phyloP scores from a whole-genome alignment of 2,888 invertebrate genomes.

The Papilio gigon region DNA sequence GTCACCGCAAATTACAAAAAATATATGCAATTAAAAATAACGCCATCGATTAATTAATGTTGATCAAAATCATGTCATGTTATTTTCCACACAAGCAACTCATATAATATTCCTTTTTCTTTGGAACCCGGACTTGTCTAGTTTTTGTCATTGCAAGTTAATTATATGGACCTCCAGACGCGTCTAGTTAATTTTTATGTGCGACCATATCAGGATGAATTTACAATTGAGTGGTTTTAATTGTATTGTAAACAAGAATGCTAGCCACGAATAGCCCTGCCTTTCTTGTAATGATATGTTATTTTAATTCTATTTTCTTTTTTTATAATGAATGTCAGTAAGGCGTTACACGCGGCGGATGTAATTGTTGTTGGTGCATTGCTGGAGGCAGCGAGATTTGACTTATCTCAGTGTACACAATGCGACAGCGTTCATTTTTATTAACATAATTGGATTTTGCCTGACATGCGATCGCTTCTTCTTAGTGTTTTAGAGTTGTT shows the following conservation, averaged over 20 bases:
- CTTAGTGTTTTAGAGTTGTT: neutral
- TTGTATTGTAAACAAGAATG: constrained; percentile 27
- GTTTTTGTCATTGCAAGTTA: constrained; percentile 21
- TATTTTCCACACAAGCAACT: constrained; percentile 8
- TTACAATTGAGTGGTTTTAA: constrained; percentile 31
- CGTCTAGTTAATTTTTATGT: constrained; percentile 35
- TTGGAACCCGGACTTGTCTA: neutral
- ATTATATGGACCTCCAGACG: constrained; percentile 14
- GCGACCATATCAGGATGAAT: constrained; percentile 20
- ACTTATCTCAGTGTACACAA: constrained; percentile 42
- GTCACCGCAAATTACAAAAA: too few relatives aligned
- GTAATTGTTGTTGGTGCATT: constrained; percentile 52
- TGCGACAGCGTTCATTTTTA: constrained; percentile 19
- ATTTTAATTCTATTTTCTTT: constrained; percentile 20
- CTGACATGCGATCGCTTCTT: neutral
- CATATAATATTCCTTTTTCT: neutral
- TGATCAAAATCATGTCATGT: neutral
- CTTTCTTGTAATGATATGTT: constrained; percentile 1
- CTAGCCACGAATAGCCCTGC: constrained; percentile 11
- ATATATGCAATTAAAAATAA: neutral
- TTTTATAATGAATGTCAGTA: constrained; percentile 36
- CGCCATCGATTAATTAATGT: too few relatives aligned
- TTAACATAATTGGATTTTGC: constrained; percentile 12
- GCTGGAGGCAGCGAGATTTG: constrained; percentile 35
- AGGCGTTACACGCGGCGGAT: constrained; percentile 34